phyloP scores from a whole-genome alignment of 2,113 vertebrate genomes.

The Trematocara zebra region DNA sequence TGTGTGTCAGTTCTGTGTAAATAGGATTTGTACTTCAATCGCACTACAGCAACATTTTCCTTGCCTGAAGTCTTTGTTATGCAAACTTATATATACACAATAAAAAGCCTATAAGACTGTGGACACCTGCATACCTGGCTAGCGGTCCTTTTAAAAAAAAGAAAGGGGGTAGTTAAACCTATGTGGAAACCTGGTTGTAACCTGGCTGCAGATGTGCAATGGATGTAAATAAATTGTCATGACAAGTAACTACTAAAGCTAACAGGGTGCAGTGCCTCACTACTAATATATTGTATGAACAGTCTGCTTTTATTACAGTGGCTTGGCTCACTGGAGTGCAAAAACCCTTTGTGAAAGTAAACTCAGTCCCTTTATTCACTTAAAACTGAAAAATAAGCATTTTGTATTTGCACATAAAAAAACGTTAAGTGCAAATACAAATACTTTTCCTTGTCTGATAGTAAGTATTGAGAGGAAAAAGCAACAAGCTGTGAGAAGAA shows the following conservation, averaged over 20 bases:
- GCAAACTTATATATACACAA: not conserved
- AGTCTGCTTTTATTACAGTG: not conserved
- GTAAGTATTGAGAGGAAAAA: not conserved
- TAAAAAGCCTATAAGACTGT: not conserved
- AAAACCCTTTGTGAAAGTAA: not conserved
- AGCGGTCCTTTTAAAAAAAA: not conserved
- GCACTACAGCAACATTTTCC: not conserved
- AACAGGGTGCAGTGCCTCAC: not conserved
- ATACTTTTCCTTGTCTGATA: not conserved
- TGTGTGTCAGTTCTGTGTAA: not conserved
- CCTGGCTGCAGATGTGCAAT: not conserved
- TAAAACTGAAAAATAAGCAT: not conserved
- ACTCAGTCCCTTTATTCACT: not conserved
- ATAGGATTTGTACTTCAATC: not conserved
- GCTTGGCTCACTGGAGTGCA: not conserved
- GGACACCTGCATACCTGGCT: not conserved
- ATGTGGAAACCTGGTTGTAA: not conserved
- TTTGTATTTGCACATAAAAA: not conserved
- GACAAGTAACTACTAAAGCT: not conserved
- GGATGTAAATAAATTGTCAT: not conserved
- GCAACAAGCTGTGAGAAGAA: not conserved
- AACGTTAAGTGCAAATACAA: not conserved
- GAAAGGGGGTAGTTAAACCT: not conserved
- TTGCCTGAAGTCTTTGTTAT: not conserved
- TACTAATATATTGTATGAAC: not conserved